Base-by-base conservation (phyloP, 2,888 invertebrate species). In the Cremastinae sp. region DNA sequence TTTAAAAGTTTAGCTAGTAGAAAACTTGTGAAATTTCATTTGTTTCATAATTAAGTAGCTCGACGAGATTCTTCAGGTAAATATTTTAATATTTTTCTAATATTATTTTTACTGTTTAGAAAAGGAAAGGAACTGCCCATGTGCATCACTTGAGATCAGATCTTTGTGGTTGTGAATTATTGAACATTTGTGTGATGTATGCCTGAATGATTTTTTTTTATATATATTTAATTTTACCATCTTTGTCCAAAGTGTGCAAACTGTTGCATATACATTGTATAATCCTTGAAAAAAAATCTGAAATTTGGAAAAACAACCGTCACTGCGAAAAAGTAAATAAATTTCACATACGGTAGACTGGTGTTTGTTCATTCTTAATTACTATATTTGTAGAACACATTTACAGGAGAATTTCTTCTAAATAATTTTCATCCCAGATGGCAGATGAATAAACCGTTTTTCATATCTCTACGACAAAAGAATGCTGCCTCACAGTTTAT, bases 401-500 rank as follows among this genome's bases (percentile, higher is more conserved):
- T 45, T 78, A 78, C 73, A 73, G 35, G 28, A 73, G 49, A 45
- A 71, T 62, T 74, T 55, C 59, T 35, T 73, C 70, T 72, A 70
- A 41, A 10, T 41, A 62, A 61, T 53, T 47, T 53, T 45, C 51
- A 39, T 47, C 12, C 16, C 43, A 53, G 39, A 39, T 47, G 39
- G 55, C 45, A 51, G 39, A 51, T 43, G 45, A 73, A 65, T 74
- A 70, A 61, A 43, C 37, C 47, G 61, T 76, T 61, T 47, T 74
- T 69, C 45, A 61, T 53, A 41, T 55, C 62, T 81, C 76, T 68
- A 49, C 66, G 5, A 3, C 28, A 78, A 77, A 74, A 71, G 53
- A 73, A 68, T 56, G 53, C 70, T 39, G 65, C 75, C 74, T 56
- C 10, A 77, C 37, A 66, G 55, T 56, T 79, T 83, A 89, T 79